Conservation (phyloP, 2,797 vertebrate genomes). For the Micropoecilia bifurca region DNA sequence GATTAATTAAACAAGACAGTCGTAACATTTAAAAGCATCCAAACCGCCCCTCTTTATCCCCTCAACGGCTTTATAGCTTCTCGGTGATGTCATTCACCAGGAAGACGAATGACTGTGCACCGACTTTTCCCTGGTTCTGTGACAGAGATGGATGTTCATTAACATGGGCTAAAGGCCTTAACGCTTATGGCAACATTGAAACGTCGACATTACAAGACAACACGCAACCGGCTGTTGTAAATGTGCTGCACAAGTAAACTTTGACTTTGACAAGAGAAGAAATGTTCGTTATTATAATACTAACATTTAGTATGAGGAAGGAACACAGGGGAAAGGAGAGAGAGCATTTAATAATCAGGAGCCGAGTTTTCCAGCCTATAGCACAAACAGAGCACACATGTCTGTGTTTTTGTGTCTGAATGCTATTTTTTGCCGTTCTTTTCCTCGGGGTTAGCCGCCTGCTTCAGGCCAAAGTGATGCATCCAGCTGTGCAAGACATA, state of each 20-base stretch:
- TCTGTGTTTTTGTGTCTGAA: slow-evolving; percentile 36
- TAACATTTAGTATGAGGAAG: not conserved
- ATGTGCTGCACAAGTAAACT: no score
- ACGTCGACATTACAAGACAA: not conserved
- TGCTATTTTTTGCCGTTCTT: slow-evolving; percentile 49
- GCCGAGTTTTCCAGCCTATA: not conserved
- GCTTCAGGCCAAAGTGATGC: slow-evolving; percentile 39
- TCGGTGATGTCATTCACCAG: slow-evolving; percentile 2
- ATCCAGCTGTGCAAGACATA: slow-evolving; percentile 35
- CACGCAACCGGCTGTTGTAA: not conserved
- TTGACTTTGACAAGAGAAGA: not conserved
- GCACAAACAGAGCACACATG: slow-evolving; percentile 17
- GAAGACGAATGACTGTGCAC: not conserved
- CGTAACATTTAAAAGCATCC: not conserved
- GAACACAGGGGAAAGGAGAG: not conserved
- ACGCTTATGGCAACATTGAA: not conserved
- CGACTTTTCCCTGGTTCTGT: not conserved
- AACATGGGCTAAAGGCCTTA: not conserved
- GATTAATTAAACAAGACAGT: slow-evolving; percentile 10
- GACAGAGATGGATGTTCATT: slow-evolving; percentile 1
- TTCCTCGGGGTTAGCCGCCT: slow-evolving; percentile 40
- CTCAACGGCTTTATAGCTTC: not conserved
- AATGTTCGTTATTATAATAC: slow-evolving; percentile 1
- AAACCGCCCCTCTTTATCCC: not conserved
- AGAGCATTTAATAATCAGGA: slow-evolving; percentile 15